Conservation (phyloP, 2,113 vertebrate genomes). For the Eudorcas thomsonii region DNA sequence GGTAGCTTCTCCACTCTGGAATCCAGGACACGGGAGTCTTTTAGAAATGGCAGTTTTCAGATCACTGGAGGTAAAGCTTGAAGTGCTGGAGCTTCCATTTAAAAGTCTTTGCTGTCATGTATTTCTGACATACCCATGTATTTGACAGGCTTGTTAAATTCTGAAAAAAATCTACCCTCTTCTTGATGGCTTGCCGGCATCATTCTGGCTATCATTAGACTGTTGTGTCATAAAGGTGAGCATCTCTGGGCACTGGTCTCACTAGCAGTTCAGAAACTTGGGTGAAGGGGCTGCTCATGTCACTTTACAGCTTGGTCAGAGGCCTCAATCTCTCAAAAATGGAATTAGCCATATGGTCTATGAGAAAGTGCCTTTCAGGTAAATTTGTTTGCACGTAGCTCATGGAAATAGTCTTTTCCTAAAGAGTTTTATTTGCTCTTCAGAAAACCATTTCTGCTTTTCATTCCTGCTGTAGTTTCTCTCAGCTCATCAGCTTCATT, state of each 20-base stretch:
- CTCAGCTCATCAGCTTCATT: neutral
- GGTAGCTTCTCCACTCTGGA: neutral
- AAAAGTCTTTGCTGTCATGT: neutral
- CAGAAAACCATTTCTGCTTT: neutral
- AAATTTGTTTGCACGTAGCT: neutral
- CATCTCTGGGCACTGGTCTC: neutral
- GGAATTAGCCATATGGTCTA: neutral
- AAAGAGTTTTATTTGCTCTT: neutral
- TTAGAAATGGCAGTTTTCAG: neutral
- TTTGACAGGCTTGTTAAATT: neutral
- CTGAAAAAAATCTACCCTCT: neutral
- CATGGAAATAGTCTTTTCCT: neutral
- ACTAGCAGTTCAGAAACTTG: neutral
- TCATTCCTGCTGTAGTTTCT: neutral
- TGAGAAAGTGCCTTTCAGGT: neutral
- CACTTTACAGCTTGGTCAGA: neutral
- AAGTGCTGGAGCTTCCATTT: neutral
- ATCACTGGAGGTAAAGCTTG: neutral
- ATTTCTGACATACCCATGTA: neutral
- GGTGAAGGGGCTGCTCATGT: neutral
- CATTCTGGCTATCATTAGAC: accelerated
- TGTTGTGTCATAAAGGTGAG: neutral
- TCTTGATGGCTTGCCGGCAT: neutral
- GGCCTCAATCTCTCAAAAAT: neutral
- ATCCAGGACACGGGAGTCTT: neutral